Conservation (phyloP, 2,888 invertebrate species). For the Trissolcus japonicus region DNA sequence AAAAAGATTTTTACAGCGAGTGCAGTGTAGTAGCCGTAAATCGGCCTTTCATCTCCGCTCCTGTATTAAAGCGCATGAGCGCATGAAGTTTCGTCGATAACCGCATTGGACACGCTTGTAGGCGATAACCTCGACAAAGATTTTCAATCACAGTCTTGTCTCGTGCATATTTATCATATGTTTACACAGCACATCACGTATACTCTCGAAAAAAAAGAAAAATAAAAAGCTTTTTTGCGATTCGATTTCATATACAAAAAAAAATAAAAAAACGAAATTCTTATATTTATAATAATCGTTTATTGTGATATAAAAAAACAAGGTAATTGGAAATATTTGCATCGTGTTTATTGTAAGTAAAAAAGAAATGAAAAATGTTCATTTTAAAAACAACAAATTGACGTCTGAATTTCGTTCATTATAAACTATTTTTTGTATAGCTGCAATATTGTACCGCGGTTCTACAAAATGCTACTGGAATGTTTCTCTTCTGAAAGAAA, state of each 20-base stretch:
- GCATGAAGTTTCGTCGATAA: slow-evolving; percentile 60
- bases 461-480: no score
- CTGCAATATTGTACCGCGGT: no score
- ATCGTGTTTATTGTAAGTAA: no score
- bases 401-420: no score
- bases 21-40: slow-evolving; percentile 57
- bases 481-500: no score
- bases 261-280: no score
- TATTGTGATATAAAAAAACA: no score
- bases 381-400: no score
- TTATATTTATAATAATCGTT: no score
- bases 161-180: slow-evolving; percentile 41
- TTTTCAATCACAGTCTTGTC: slow-evolving; percentile 55
- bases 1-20: slow-evolving; percentile 60
- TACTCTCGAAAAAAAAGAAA: not conserved
- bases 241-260: not conserved
- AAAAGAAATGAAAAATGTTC: no score
- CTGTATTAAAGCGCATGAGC: slow-evolving; percentile 61
- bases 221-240: not conserved
- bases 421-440: no score
- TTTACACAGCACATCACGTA: slow-evolving; percentile 16
- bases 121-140: slow-evolving; percentile 55
- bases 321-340: no score
- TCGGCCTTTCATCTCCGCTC: slow-evolving; percentile 59
- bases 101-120: slow-evolving; percentile 57